phyloP scores from a whole-genome alignment of 1,140 invertebrate genomes.

The Rhopalosiphum padi region DNA sequence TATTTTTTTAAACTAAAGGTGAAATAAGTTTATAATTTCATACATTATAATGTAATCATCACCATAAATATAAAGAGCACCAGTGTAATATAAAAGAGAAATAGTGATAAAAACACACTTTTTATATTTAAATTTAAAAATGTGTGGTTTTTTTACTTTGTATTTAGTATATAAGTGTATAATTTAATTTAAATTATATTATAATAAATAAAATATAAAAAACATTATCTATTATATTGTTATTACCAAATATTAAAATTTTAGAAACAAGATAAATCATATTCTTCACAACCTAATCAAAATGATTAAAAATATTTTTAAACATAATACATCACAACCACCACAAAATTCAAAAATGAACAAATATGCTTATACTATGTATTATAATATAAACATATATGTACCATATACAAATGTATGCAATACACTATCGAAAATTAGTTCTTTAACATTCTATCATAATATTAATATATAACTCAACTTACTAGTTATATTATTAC shows the following conservation, averaged over 20 bases:
- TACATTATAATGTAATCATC: not conserved
- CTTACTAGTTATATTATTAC: not conserved
- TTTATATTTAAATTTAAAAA: constrained; percentile 37
- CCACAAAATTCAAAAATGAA: not conserved
- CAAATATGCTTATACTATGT: not conserved
- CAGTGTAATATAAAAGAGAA: not conserved
- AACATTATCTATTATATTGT: not conserved
- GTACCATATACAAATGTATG: not conserved
- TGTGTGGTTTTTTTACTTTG: constrained; percentile 51
- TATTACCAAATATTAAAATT: not conserved
- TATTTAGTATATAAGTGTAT: not conserved
- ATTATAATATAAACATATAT: not conserved
- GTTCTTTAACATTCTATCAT: not conserved
- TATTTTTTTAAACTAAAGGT: not conserved
- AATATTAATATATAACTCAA: not conserved
- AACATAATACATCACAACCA: not conserved
- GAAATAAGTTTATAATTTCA: not conserved
- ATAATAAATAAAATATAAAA: constrained; percentile 13
- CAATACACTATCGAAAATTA: not conserved
- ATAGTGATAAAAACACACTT: constrained; percentile 54
- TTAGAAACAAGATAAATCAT: not conserved
- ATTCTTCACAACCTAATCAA: not conserved
- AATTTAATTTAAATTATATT: constrained; percentile 29
- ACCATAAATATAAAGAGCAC: not conserved
- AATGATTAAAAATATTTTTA: not conserved